A percentile compares a stretch with the other conserved stretches of the same genome.
These are phyloP conservation scores for Ypsolopha sequella DNA, from an alignment of 2,888 invertebrate species.

Conservation along the genomic window DNA sequence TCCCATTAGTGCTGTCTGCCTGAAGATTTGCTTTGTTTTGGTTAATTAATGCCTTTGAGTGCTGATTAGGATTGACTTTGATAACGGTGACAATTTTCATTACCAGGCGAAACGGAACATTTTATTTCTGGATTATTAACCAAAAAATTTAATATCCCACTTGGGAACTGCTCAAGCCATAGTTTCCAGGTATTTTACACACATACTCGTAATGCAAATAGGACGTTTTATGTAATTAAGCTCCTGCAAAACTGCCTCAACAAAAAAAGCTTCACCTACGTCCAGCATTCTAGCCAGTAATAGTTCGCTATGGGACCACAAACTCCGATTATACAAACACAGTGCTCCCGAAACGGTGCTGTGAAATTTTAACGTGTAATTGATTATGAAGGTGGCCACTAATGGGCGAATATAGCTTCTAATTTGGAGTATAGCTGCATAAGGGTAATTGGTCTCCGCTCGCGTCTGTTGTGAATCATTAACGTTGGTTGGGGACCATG, in stretches of 20 bases:
- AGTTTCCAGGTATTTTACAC: background rate
- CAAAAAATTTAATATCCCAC: background rate
- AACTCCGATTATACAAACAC: constrained; percentile 66
- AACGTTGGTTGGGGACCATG: constrained; percentile 29
- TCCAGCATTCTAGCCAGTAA: constrained; percentile 47
- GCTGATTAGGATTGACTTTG: background rate
- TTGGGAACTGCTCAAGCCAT: background rate
- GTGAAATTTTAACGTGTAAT: constrained; percentile 67
- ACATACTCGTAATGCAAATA: background rate
- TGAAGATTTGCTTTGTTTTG: constrained; percentile 36
- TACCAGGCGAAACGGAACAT: background rate
- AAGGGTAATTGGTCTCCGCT: constrained; percentile 57
- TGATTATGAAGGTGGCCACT: constrained; percentile 68
- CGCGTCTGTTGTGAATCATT: constrained; percentile 59
- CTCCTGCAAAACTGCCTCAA: constrained; percentile 4
- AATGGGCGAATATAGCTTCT: constrained; percentile 69
- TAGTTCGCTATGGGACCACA: constrained; percentile 66
- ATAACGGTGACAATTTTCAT: background rate
- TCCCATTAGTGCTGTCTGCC: constrained; percentile 53
- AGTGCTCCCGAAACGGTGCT: constrained; percentile 57
- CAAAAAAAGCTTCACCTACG: constrained; percentile 55
- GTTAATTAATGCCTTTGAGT: constrained; percentile 3
- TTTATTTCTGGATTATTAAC: too few relatives aligned
- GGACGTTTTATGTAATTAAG: background rate
- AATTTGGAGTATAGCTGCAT: constrained; percentile 59